Percentiles rank a stretch among this genome's conserved stretches.
phyloP scores from a whole-genome alignment of 2,888 invertebrate species.

The Chironomus riparius region DNA sequence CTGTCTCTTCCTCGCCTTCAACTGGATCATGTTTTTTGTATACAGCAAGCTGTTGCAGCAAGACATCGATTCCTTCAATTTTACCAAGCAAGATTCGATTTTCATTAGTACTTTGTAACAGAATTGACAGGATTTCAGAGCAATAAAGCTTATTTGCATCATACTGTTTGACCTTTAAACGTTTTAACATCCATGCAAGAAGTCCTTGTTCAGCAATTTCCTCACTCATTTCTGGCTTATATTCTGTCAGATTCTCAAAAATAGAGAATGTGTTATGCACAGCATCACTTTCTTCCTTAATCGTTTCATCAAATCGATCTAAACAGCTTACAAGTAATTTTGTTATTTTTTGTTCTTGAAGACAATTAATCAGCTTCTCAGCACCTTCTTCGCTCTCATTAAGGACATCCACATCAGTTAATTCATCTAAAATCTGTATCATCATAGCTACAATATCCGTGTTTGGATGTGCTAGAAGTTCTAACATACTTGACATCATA shows the following conservation, averaged over 20 bases:
- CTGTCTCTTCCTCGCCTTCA: constrained; percentile 78
- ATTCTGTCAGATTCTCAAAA: constrained; percentile 91
- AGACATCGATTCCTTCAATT: constrained; percentile 89
- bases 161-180: constrained; percentile 79
- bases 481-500: constrained; percentile 81
- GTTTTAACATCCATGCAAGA: constrained; percentile 82
- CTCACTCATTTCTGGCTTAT: constrained; percentile 69
- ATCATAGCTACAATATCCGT: constrained; percentile 53
- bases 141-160: constrained; percentile 92
- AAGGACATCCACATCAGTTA: constrained; percentile 94
- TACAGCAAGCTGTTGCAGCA: constrained; percentile 88
- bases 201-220: constrained; percentile 88
- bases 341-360: constrained; percentile 83
- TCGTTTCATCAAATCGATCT: constrained; percentile 82
- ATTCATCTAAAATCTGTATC: constrained; percentile 60
- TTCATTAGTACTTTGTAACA: constrained; percentile 81
- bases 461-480: constrained; percentile 91
- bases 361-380: constrained; percentile 73
- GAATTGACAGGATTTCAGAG: constrained; percentile 90
- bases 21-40: constrained; percentile 92
- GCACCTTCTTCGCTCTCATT: constrained; percentile 89
- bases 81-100: constrained; percentile 79
- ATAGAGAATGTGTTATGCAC: constrained; percentile 87
- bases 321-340: constrained; percentile 77
- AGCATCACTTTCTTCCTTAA: constrained; percentile 92